A percentile compares a stretch with the other conserved stretches of the same genome.
Evolutionary conservation across 2,888 invertebrate genomes (phyloP).

Genomic region (Mimumesa dahlbomi): DNA sequence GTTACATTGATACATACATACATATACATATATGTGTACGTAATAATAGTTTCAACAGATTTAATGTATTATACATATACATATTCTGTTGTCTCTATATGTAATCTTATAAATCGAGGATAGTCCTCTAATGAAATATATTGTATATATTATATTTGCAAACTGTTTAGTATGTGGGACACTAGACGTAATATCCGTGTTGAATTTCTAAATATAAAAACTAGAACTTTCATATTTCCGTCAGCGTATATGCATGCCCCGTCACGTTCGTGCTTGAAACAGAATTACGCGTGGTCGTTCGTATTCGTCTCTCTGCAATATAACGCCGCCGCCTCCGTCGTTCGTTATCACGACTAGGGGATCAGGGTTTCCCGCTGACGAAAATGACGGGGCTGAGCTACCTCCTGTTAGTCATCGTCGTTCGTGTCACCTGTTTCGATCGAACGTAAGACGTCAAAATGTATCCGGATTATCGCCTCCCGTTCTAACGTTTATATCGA

Average conservation of each 20-base stretch:
- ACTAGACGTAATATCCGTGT: not conserved
- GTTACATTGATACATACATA: too few species aligned
- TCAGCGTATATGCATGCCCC: not conserved
- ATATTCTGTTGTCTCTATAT: too few species aligned
- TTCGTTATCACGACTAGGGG: slow-evolving; percentile 52
- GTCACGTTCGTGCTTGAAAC: slow-evolving; percentile 27
- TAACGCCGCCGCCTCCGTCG: slow-evolving; percentile 39
- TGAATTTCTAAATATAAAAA: not conserved
- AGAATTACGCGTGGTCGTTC: slow-evolving; percentile 35
- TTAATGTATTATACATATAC: too few species aligned
- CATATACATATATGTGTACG: too few species aligned
- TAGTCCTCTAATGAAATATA: too few species aligned
- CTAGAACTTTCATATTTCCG: not conserved
- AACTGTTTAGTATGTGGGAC: not conserved
- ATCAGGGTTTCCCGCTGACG: slow-evolving; percentile 61
- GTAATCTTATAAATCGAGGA: too few species aligned
- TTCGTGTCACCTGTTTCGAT: slow-evolving; percentile 14
- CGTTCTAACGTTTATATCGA: too few species aligned
- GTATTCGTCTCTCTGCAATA: slow-evolving; percentile 20
- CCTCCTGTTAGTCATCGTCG: slow-evolving; percentile 48
- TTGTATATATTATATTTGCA: too few species aligned
- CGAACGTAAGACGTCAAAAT: not conserved
- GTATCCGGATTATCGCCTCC: not conserved
- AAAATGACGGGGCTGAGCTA: slow-evolving; percentile 40
- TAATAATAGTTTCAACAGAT: too few species aligned